Percentiles rank a stretch among this genome's conserved stretches.
phyloP scores from a whole-genome alignment of 2,888 invertebrate species.

The Morpho deidamia region DNA sequence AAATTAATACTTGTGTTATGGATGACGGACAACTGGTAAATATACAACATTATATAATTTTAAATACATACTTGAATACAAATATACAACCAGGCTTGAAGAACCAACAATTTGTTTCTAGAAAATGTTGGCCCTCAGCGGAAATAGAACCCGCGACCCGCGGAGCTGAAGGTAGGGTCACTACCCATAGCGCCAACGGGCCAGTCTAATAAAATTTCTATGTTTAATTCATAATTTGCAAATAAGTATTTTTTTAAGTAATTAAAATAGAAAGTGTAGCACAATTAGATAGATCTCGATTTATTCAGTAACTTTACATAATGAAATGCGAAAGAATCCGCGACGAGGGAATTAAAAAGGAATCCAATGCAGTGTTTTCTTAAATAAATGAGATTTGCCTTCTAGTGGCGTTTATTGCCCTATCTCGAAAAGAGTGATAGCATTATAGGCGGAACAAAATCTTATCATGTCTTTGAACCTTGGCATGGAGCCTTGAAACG shows the following conservation, averaged over 20 bases:
- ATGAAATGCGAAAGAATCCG: constrained; percentile 44
- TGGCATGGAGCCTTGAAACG: constrained; percentile 67
- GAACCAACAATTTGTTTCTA: too few relatives aligned
- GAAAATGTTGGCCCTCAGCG: too few relatives aligned
- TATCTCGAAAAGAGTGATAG: constrained; percentile 68
- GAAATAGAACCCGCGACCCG: too few relatives aligned
- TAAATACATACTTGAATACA: too few relatives aligned
- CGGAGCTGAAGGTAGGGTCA: too few relatives aligned
- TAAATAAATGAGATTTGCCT: constrained; percentile 62
- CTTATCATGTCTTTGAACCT: constrained; percentile 68
- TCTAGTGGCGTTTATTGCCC: constrained; percentile 69
- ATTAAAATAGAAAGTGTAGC: not conserved
- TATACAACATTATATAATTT: too few relatives aligned
- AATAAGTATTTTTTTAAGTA: not conserved
- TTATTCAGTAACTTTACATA: constrained; percentile 42
- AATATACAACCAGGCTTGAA: too few relatives aligned
- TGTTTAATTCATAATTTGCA: not conserved
- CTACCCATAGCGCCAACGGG: too few relatives aligned
- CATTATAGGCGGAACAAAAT: constrained; percentile 58
- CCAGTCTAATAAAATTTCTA: too few relatives aligned
- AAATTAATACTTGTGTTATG: too few relatives aligned
- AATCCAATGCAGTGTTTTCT: constrained; percentile 52
- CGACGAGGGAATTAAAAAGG: constrained; percentile 51
- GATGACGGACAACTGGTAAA: too few relatives aligned
- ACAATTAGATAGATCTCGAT: not conserved